Evolutionary conservation across 2,888 invertebrate species (phyloP), one percentile per base, ranked within the genome.

Genomic region (Yponomeuta plumbellus): DNA sequence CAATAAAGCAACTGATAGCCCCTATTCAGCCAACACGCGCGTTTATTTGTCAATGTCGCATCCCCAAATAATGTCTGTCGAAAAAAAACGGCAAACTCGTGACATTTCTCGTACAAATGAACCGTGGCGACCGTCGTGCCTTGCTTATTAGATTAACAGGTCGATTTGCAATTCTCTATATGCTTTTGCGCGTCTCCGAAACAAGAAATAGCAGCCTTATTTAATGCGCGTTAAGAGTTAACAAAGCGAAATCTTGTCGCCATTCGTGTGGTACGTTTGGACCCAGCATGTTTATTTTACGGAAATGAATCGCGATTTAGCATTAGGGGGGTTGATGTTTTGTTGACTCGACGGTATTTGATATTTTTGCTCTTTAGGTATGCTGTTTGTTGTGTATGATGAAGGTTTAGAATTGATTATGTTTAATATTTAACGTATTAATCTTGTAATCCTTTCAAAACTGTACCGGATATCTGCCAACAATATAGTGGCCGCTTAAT

Each of bases 121-220:
- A 88, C 85, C 88, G 88, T 88, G 82, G 79, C 84, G 72, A 61
- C 83, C 79, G 75, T 73, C 69, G 79, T 69, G 80, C 76, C 78
- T 75, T 86, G 81, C 85, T 88, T 89, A 91, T 91, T 91, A 89
- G 90, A 91, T 91, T 90, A 91, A 86, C 90, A 86, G 88, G 88
- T 82, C 88, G 87, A 89, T 91, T 90, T 90, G 85, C 87, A 88
- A 91, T 89, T 91, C 90, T 79, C 86, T 90, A 81, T 85, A 84
- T 88, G 83, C 82, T 78, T 44, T 23, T 44, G 78, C 79, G 78
- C 0, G 3, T 17, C 13, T 52, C 44, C 17, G 3, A 52, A 17
- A 13, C 44, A 13, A 52, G 17, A 13, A 52, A 17, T 52, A 52
- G 4, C 44, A 13, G 17, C 17, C 44, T 52, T 52, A 52, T 52